Conservation (phyloP, 1,140 invertebrate species). For the Pygmarrhopalites habei region DNA sequence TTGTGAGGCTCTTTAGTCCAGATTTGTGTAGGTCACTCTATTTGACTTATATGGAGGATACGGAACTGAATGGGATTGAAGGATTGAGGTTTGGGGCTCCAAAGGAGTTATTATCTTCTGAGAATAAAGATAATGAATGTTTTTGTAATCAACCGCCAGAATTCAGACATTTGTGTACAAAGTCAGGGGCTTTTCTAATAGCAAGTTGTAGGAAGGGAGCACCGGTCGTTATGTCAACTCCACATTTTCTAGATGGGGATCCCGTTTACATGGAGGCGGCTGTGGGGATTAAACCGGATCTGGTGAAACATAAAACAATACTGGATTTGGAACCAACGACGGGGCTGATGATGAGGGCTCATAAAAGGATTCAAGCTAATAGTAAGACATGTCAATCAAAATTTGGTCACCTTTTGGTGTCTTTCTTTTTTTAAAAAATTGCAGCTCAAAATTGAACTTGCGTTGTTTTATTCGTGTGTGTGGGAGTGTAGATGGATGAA, state of each 20-base stretch:
- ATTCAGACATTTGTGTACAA: not conserved
- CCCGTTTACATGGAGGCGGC: conserved; percentile 42
- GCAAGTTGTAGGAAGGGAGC: conserved; percentile 36
- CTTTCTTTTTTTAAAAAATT: too few relatives aligned
- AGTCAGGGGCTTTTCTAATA: conserved; percentile 10
- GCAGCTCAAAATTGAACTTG: too few relatives aligned
- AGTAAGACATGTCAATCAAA: too few relatives aligned
- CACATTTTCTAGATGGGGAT: conserved; percentile 48
- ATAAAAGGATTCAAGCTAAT: conserved; percentile 51
- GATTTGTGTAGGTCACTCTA: conserved; percentile 48
- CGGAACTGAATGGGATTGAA: conserved; percentile 57
- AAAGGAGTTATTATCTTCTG: not conserved
- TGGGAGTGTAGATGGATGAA: too few relatives aligned
- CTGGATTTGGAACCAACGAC: conserved; percentile 47
- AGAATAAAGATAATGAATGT: conserved; percentile 34
- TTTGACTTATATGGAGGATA: conserved; percentile 53
- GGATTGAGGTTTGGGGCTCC: conserved; percentile 15
- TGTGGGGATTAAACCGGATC: conserved; percentile 44
- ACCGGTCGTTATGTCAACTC: conserved; percentile 42
- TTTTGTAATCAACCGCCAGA: conserved; percentile 31
- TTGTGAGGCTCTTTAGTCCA: not conserved
- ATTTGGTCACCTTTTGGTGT: too few relatives aligned
- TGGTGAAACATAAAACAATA: conserved; percentile 43
- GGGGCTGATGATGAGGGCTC: conserved; percentile 47
- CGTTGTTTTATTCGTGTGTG: too few relatives aligned